These are phyloP conservation scores for Dolichotis patagonum DNA, from an alignment of 2,113 vertebrate genomes.

Conservation along the genomic window DNA sequence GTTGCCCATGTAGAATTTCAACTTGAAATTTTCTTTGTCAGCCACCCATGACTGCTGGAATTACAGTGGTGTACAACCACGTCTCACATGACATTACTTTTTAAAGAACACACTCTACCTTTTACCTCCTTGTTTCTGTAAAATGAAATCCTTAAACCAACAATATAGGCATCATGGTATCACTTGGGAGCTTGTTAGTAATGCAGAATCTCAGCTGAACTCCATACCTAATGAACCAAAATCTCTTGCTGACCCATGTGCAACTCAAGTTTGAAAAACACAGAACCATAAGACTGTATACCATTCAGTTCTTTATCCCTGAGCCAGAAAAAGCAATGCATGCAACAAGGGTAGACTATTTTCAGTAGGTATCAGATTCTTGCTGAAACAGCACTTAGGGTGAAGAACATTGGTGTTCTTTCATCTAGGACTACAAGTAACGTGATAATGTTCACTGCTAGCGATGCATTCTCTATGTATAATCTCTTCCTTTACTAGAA, in stretches of 20 bases:
- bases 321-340: background rate
- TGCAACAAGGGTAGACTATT: background rate
- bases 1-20: background rate
- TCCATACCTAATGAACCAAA: conserved; percentile 34
- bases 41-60: background rate
- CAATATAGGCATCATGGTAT: background rate
- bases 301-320: background rate
- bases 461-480: conserved; percentile 44
- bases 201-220: background rate
- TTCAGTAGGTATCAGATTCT: conserved; percentile 44
- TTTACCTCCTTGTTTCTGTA: background rate
- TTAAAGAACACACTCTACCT: background rate
- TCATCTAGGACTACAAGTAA: conserved; percentile 62
- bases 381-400: conserved; percentile 60
- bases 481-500: conserved; percentile 73
- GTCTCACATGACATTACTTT: background rate
- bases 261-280: conserved; percentile 48
- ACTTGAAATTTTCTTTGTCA: background rate
- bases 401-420: conserved; percentile 44
- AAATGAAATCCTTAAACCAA: background rate
- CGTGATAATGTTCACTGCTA: conserved; percentile 28
- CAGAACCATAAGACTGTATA: background rate
- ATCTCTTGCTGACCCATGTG: background rate
- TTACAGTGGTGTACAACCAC: background rate
- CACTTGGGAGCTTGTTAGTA: background rate